These are phyloP conservation scores for Argyresthia goedartella DNA, from an alignment of 2,888 invertebrate genomes.

Conservation along the genomic window DNA sequence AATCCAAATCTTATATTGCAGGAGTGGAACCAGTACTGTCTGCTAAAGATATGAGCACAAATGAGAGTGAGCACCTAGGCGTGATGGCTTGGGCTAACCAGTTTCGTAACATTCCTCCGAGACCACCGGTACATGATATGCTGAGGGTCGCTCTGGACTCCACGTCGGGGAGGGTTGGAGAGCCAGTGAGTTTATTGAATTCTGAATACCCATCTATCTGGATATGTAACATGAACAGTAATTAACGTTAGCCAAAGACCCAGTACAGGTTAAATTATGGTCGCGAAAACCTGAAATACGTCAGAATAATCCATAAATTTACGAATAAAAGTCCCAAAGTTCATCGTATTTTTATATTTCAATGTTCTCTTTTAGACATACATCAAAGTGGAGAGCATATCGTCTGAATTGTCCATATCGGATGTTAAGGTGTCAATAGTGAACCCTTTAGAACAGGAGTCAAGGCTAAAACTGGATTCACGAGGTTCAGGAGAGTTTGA, in stretches of 20 bases:
- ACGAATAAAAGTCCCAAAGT: not conserved
- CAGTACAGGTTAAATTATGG: too few relatives aligned
- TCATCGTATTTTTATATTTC: too few relatives aligned
- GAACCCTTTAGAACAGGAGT: constrained; percentile 81
- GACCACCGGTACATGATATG: constrained; percentile 87
- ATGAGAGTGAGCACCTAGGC: constrained; percentile 95
- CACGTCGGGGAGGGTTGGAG: constrained; percentile 88
- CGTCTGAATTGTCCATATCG: constrained; percentile 77
- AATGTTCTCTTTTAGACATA: constrained; percentile 71
- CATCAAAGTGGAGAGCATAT: constrained; percentile 81
- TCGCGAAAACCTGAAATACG: too few relatives aligned
- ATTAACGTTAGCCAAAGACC: constrained; percentile 9
- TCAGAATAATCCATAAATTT: too few relatives aligned
- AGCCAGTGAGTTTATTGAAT: constrained; percentile 74
- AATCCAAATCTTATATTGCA: constrained; percentile 13
- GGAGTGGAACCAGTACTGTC: constrained; percentile 92
- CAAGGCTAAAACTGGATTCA: constrained; percentile 73
- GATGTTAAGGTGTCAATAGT: constrained; percentile 83
- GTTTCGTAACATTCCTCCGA: constrained; percentile 89
- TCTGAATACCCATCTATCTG: not conserved
- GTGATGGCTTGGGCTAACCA: constrained; percentile 98
- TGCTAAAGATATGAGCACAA: constrained; percentile 95
- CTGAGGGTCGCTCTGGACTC: constrained; percentile 84
- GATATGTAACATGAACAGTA: constrained; percentile 3
- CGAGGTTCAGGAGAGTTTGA: constrained; percentile 87